Evolutionary conservation across 2,113 vertebrate species (phyloP).

Genomic region (Alouatta palliata): DNA sequence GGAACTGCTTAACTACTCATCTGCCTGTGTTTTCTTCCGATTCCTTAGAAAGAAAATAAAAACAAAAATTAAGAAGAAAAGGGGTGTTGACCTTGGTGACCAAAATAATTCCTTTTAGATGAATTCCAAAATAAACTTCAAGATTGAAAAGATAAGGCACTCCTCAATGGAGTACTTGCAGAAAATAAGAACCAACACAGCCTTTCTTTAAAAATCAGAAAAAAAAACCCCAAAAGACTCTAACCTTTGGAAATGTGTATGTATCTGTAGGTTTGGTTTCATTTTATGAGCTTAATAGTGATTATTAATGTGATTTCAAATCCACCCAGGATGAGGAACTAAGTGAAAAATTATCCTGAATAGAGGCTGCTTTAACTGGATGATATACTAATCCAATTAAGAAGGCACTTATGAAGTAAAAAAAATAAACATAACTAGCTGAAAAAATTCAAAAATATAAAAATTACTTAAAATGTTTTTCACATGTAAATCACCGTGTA

Average conservation of each 20-base stretch:
- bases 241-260: neutral
- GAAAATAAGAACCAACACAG: neutral
- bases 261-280: neutral
- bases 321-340: neutral
- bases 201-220: neutral
- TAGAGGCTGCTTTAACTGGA: neutral
- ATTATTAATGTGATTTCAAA: neutral
- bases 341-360: neutral
- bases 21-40: slow-evolving; percentile 50
- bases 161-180: neutral
- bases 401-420: neutral
- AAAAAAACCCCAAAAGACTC: neutral
- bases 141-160: slow-evolving; percentile 36
- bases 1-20: slow-evolving; percentile 52
- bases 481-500: neutral
- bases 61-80: slow-evolving; percentile 41
- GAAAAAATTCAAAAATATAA: neutral
- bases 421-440: neutral
- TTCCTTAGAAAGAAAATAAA: slow-evolving; percentile 59
- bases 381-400: neutral
- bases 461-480: neutral
- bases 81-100: slow-evolving; percentile 35
- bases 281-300: neutral
- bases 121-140: slow-evolving; percentile 53
- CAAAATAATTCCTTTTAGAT: slow-evolving; percentile 43